These are phyloP conservation scores for Drymodes brunneopygia DNA, from an alignment of 2,113 vertebrate species.

Conservation along the genomic window DNA sequence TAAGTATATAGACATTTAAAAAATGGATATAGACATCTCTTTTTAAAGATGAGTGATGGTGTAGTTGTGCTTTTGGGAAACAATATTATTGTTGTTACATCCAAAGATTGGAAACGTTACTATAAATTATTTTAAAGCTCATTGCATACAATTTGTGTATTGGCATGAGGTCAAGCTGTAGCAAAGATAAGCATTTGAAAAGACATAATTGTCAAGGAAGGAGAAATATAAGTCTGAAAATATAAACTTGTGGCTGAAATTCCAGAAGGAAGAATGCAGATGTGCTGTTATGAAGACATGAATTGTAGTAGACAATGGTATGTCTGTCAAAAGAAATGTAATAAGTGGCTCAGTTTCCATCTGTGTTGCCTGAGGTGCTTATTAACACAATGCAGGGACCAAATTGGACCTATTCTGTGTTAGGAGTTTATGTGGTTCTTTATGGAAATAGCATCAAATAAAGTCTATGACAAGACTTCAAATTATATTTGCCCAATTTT, in stretches of 20 bases:
- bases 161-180: background rate
- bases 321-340: background rate
- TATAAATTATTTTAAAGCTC: background rate
- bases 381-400: background rate
- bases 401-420: background rate
- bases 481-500: background rate
- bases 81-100: background rate
- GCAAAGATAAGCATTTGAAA: background rate
- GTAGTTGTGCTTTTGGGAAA: background rate
- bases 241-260: background rate
- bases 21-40: background rate
- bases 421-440: background rate
- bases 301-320: background rate
- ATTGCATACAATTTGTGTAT: background rate
- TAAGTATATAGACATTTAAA: background rate
- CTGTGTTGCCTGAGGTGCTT: background rate
- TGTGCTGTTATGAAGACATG: fast-evolving
- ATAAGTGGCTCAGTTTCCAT: background rate
- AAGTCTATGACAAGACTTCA: background rate
- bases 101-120: background rate
- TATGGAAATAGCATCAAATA: background rate
- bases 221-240: background rate
- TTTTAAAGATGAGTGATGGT: background rate
- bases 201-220: background rate
- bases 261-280: background rate